A percentile compares a stretch with the other conserved stretches of the same genome.
phyloP scores from a whole-genome alignment of 1,140 invertebrate species.

The Metaphire vulgaris region DNA sequence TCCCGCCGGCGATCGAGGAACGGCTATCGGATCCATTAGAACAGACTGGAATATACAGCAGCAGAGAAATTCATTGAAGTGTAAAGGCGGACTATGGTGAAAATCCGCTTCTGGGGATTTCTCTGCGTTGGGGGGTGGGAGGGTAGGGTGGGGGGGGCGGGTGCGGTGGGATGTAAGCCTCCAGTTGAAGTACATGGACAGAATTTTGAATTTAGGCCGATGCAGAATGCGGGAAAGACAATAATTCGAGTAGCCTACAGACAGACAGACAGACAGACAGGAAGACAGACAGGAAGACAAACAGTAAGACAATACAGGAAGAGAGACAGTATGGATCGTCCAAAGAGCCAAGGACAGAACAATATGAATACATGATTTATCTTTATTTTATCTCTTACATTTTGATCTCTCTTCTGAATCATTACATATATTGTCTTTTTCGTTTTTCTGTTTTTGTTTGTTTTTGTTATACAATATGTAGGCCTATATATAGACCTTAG shows the following conservation, averaged over 20 bases:
- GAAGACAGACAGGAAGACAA: not conserved
- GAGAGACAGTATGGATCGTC: no score
- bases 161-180: not conserved
- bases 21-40: no score
- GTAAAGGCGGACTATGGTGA: no score
- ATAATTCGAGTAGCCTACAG: not conserved
- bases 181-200: not conserved
- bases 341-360: not conserved
- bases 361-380: not conserved
- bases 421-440: not conserved
- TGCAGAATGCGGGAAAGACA: not conserved
- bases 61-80: no score
- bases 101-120: no score
- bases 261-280: slow-evolving; percentile 1
- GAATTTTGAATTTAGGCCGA: not conserved
- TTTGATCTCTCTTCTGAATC: not conserved
- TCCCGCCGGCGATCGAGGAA: no score
- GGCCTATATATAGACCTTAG: no score
- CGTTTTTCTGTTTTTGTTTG: not conserved
- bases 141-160: not conserved
- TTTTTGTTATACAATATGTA: not conserved
- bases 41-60: no score
- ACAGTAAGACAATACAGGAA: not conserved
- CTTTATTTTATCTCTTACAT: not conserved
- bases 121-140: not conserved